These are phyloP conservation scores for Porites lutea DNA, from an alignment of 64 coral and sea anemone genomes.

Conservation along the genomic window DNA sequence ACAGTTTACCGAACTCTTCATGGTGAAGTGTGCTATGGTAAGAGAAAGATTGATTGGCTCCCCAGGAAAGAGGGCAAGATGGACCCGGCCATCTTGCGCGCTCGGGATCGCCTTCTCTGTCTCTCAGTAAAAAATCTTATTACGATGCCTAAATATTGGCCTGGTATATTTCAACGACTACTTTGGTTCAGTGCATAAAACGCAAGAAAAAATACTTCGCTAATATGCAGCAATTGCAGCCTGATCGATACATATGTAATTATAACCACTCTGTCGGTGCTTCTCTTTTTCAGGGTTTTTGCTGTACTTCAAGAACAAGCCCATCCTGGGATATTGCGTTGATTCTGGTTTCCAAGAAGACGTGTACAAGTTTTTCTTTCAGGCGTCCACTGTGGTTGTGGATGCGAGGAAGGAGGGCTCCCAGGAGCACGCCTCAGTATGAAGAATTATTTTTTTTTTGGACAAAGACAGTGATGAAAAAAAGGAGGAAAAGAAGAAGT, in stretches of 20 bases:
- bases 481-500: no score
- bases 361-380: constrained; percentile 74
- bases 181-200: no score
- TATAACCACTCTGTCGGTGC: not conserved
- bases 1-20: constrained; percentile 51
- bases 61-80: no score
- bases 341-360: constrained; percentile 68
- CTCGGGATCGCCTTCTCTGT: no score
- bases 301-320: constrained; percentile 56
- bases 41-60: not conserved
- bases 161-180: no score
- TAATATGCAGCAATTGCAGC: no score
- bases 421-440: constrained; percentile 64
- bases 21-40: constrained; percentile 75
- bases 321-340: constrained; percentile 69
- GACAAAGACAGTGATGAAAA: no score
- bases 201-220: no score
- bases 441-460: not conserved
- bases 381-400: constrained; percentile 64
- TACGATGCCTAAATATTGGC: no score
- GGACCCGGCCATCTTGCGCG: no score
- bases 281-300: constrained; percentile 49
- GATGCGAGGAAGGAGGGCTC: constrained; percentile 52
- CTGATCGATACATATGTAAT: no score
- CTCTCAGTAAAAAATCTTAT: no score